Evolutionary conservation across 1,140 invertebrate species (phyloP), one percentile per base, ranked within the genome.

Genomic region (Palaemon carinicauda): DNA sequence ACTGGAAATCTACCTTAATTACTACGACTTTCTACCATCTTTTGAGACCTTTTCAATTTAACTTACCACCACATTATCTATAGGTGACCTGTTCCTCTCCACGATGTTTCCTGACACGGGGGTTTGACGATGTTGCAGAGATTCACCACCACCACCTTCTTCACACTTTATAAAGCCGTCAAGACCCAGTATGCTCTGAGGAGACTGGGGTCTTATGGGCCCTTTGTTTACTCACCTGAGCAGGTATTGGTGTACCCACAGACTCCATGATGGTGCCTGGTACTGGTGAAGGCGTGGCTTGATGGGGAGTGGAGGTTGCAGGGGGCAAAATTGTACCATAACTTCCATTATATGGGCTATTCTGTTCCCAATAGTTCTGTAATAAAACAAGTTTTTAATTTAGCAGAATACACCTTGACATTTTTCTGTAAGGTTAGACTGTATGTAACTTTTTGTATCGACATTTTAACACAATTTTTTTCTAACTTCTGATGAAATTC

Each of bases 301-400:
- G 75, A 41, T 69, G 75, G 75, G 15, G 41, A 53, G 60, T 65
- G 50, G 82, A 33, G 12, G 21, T 56, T 41, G 74, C 27, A 27
- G 60, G 51, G 54, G 50, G 27, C n/a, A 78, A 31, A 33, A 27
- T 51, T 19, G 53, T 73, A 14, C 71, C 21, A 50, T 54, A 74
- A 31, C 24, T 79, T 14, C 51, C 80, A 29, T 27, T 83, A 53
- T 82, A 87, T 10, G 86, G 80, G 54, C 80, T 87, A 19, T 75
- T 82, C 52, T 80, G 80, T n/a, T 82, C 80, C 87, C 87, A 88
- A 65, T 88, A 88, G 65, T 52, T 83, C 87, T 88, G 79, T 56
- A 17, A 69, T n/a, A n/a, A 60, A 27, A 69, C 2, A 69, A 10
- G 4, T 24, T 17, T 27, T 69, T 21, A 69, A 31, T 69, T 5